Conservation (phyloP, 92 coral and sea anemone species). For the Porites cylindrica region DNA sequence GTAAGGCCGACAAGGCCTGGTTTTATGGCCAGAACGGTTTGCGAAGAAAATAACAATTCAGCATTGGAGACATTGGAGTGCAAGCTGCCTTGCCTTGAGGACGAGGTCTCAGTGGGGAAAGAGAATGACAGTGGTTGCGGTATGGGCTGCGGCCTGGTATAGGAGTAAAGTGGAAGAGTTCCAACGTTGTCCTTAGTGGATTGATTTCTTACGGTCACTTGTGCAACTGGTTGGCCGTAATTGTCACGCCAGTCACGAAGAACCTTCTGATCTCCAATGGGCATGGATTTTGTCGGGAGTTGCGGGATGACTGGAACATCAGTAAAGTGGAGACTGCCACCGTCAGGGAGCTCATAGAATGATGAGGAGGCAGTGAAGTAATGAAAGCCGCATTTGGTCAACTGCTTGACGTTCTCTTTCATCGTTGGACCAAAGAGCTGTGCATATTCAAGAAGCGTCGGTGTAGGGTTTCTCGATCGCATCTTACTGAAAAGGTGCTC, state of each 20-base stretch:
- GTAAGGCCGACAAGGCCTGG: neutral
- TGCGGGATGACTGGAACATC: constrained; percentile 52
- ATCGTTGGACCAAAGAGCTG: constrained; percentile 57
- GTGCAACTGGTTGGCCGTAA: constrained; percentile 53
- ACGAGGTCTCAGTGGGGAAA: constrained; percentile 4
- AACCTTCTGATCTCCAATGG: constrained; percentile 37
- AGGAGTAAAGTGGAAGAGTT: constrained; percentile 61
- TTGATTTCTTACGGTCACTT: constrained; percentile 58
- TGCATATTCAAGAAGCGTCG: constrained; percentile 61
- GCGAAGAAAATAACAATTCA: constrained; percentile 7
- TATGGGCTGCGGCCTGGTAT: constrained; percentile 30
- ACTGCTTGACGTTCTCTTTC: constrained; percentile 53
- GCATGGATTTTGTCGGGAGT: constrained; percentile 33
- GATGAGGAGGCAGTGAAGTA: constrained; percentile 53
- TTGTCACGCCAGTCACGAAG: constrained; percentile 55
- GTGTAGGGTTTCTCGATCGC: constrained; percentile 56
- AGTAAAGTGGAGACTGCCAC: constrained; percentile 28
- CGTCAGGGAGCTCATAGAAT: constrained; percentile 52
- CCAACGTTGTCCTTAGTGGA: constrained; percentile 60
- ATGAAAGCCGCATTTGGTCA: constrained; percentile 48
- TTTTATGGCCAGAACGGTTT: constrained; percentile 13
- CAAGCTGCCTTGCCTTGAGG: constrained; percentile 1
- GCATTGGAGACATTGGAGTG: constrained; percentile 17
- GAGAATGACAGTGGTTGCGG: constrained; percentile 33
- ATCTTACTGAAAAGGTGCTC: constrained; percentile 63